Percentiles rank a stretch among this genome's conserved stretches.
These are phyloP conservation scores for Stomatorhinus ivindoensis DNA, from an alignment of 2,113 vertebrate species.

Conservation along the genomic window DNA sequence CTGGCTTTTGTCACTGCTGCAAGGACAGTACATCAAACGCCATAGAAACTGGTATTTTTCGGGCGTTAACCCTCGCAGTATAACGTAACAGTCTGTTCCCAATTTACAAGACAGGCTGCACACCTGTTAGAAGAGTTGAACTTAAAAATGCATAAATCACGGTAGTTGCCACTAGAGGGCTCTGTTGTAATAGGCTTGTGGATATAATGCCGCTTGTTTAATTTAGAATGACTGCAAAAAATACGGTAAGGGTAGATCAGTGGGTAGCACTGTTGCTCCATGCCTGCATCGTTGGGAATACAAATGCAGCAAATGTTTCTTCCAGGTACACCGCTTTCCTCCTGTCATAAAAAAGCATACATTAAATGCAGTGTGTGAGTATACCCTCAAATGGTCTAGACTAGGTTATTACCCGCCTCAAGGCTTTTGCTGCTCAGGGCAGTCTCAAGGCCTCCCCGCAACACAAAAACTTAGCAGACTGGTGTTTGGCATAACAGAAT, in stretches of 20 bases:
- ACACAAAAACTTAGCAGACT: background rate
- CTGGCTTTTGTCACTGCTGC: background rate
- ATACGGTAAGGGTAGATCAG: background rate
- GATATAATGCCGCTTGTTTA: background rate
- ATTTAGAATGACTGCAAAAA: background rate
- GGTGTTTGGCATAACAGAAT: background rate
- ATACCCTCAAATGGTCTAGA: background rate
- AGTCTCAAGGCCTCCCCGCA: background rate
- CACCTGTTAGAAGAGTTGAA: background rate
- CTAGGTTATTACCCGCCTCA: background rate
- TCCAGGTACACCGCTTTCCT: background rate
- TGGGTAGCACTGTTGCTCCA: background rate
- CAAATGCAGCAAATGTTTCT: background rate
- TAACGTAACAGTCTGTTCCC: background rate
- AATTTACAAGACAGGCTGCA: background rate
- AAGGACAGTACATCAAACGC: background rate
- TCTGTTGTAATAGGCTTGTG: conserved; percentile 15
- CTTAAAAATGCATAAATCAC: background rate
- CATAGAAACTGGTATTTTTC: background rate
- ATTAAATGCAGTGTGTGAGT: background rate
- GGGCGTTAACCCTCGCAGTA: background rate
- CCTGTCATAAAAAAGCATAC: background rate
- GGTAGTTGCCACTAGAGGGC: conserved; percentile 29
- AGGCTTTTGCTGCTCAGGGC: background rate
- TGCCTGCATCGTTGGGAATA: background rate